Evolutionary conservation across 2,888 invertebrate genomes (phyloP).

Genomic region (Rhagonycha fulva): DNA sequence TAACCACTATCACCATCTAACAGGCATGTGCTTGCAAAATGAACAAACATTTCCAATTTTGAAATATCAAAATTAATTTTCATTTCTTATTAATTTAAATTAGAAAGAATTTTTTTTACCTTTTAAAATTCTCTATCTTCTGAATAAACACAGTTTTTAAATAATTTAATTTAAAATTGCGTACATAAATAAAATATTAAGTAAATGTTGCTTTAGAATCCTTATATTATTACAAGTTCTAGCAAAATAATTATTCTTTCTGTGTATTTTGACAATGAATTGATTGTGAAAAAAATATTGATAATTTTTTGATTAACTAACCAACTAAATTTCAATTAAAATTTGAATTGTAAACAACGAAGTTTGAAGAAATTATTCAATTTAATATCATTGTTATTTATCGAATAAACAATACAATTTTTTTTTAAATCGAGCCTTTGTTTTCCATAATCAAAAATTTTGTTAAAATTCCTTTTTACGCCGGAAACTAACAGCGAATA

Average conservation of each 20-base stretch:
- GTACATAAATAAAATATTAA: neutral
- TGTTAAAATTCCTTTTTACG: neutral
- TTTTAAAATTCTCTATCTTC: neutral
- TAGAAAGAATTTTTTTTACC: neutral
- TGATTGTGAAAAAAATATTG: neutral
- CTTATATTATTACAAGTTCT: neutral
- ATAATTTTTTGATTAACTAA: no score
- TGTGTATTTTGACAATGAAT: neutral
- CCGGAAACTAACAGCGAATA: neutral
- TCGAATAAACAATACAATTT: neutral
- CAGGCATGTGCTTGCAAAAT: no score
- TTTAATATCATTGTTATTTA: neutral
- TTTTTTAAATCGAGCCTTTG: no score
- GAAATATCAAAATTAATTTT: neutral
- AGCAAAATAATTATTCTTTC: neutral
- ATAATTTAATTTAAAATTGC: neutral
- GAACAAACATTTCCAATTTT: neutral
- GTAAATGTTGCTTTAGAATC: neutral
- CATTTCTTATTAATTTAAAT: neutral
- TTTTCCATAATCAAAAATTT: neutral
- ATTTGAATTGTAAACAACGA: neutral
- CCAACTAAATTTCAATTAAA: no score
- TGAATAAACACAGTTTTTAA: neutral
- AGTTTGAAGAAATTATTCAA: neutral
- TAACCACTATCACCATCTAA: neutral